phyloP scores from a whole-genome alignment of 1,140 invertebrate species.

The Planococcus citri region DNA sequence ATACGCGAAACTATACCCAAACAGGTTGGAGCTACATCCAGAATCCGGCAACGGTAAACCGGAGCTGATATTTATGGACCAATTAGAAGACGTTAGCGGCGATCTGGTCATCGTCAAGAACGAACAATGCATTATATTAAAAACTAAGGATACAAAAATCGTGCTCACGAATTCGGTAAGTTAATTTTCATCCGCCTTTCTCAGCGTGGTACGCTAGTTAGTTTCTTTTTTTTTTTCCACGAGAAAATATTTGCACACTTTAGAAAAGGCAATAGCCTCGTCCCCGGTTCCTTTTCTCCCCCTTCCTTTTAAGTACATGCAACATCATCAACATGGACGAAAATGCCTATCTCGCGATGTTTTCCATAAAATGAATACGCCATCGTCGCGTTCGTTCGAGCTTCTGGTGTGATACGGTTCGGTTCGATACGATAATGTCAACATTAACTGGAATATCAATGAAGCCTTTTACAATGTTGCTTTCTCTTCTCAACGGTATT shows the following conservation, averaged over 20 bases:
- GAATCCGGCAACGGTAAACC: constrained; percentile 80
- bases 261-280: not conserved
- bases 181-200: constrained; percentile 30
- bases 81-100: constrained; percentile 45
- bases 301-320: not conserved
- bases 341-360: too few species aligned
- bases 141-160: constrained; percentile 76
- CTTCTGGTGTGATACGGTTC: not conserved
- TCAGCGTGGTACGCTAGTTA: too few species aligned
- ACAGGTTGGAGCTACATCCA: constrained; percentile 84
- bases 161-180: constrained; percentile 86
- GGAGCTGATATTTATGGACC: constrained; percentile 89
- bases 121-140: constrained; percentile 85
- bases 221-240: constrained; percentile 15
- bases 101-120: constrained; percentile 79
- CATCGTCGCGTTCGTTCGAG: not conserved
- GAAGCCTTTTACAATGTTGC: too few species aligned
- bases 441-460: too few species aligned
- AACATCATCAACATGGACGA: too few species aligned
- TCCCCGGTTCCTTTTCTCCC: not conserved
- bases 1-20: constrained; percentile 89
- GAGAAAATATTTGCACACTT: too few species aligned
- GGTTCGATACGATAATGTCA: too few species aligned
- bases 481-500: too few species aligned
- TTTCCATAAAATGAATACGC: too few species aligned